Evolutionary conservation across 1,140 invertebrate species (phyloP).

Genomic region (Phymastichus coffea): DNA sequence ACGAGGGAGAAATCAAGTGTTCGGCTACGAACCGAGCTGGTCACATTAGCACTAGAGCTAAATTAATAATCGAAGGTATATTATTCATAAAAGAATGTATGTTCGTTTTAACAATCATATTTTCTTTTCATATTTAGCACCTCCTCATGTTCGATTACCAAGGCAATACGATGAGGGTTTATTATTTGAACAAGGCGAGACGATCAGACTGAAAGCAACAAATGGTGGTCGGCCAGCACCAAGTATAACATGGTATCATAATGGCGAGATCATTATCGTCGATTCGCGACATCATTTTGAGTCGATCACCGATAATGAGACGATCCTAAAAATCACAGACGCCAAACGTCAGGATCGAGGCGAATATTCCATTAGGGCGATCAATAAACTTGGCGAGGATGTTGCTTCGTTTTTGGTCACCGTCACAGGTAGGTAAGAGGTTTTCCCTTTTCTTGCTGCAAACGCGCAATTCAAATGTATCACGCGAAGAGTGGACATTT

Average conservation of each 20-base stretch:
- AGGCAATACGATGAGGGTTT: slow-evolving; percentile 84
- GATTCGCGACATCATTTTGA: slow-evolving; percentile 69
- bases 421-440: slow-evolving; percentile 66
- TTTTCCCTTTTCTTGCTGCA: slow-evolving; percentile 1
- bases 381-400: slow-evolving; percentile 82
- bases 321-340: slow-evolving; percentile 70
- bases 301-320: slow-evolving; percentile 66
- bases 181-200: slow-evolving; percentile 85
- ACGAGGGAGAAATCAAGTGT: slow-evolving; percentile 87
- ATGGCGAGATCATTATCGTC: slow-evolving; percentile 69
- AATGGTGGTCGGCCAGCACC: slow-evolving; percentile 86
- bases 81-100: not conserved
- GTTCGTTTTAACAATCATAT: not conserved
- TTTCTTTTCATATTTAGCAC: slow-evolving; percentile 56
- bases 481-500: not conserved
- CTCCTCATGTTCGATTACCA: slow-evolving; percentile 75
- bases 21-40: slow-evolving; percentile 82
- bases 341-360: slow-evolving; percentile 76
- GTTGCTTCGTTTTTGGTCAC: slow-evolving; percentile 79
- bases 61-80: slow-evolving; percentile 70
- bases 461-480: not conserved
- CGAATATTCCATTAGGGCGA: slow-evolving; percentile 80
- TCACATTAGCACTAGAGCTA: slow-evolving; percentile 72
- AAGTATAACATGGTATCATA: slow-evolving; percentile 80
- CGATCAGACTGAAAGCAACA: slow-evolving; percentile 83